Conservation (phyloP, 2,113 vertebrate genomes). For the Nothobranchius furzeri region DNA sequence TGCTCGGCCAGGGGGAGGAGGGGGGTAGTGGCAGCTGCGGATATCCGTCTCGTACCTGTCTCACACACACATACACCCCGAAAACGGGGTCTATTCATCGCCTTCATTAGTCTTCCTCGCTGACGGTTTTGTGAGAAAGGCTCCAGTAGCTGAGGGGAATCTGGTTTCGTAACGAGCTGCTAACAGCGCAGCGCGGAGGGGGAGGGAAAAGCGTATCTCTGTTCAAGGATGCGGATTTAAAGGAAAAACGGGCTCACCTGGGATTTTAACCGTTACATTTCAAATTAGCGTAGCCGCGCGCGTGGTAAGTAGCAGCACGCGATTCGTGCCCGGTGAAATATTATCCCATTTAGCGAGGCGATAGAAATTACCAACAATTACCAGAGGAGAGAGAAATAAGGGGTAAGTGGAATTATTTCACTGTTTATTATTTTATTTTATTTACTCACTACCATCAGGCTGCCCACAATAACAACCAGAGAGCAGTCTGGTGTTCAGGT, state of each 20-base stretch:
- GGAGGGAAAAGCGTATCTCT: background rate
- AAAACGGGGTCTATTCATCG: slow-evolving; percentile 20
- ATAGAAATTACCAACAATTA: slow-evolving; percentile 22
- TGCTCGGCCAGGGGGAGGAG: slow-evolving; percentile 53
- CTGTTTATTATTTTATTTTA: background rate
- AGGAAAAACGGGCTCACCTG: slow-evolving; percentile 57
- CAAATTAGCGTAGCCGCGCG: slow-evolving; percentile 51
- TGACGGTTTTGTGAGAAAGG: slow-evolving; percentile 30
- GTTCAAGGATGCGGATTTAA: slow-evolving; percentile 73
- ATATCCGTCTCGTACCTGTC: slow-evolving; percentile 65
- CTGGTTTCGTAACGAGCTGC: slow-evolving; percentile 62
- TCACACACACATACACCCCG: background rate
- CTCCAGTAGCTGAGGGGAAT: slow-evolving; percentile 7
- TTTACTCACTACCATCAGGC: background rate
- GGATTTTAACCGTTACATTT: slow-evolving; percentile 50
- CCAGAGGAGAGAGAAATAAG: slow-evolving; percentile 43
- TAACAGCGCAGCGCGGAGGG: slow-evolving; percentile 51
- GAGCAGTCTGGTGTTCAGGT: slow-evolving; percentile 52
- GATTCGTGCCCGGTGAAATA: slow-evolving; percentile 46
- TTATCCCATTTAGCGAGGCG: slow-evolving; percentile 9
- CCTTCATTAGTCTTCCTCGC: background rate
- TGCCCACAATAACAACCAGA: slow-evolving; percentile 55
- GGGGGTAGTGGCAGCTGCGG: slow-evolving; percentile 48
- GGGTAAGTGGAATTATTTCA: slow-evolving; percentile 56
- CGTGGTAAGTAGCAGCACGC: slow-evolving; percentile 10